Evolutionary conservation across 1,140 invertebrate species (phyloP), one percentile per base, ranked within the genome.

Genomic region (Pachyrhynchus sulphureomaculatus): DNA sequence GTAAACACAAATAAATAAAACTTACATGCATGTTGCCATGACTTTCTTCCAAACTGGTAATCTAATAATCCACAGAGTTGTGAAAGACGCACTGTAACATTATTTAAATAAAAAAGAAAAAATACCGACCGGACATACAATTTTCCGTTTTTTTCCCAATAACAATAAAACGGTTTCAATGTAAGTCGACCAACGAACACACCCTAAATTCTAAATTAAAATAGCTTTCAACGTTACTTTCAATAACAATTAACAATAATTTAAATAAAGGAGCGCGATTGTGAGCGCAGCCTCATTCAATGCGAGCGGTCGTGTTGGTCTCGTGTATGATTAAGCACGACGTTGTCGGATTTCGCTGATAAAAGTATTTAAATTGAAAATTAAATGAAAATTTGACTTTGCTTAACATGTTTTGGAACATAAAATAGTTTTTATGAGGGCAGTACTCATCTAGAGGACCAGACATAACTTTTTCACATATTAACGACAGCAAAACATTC

Each of bases 21-120:
- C 68, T 70, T 66, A 70, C 68, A 66, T 62, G 66, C 68, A 70
- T 70, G 61, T 66, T 70, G 58, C 68, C 68, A 70, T 70, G 66
- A 57, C 64, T 53, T 55, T 62, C 51, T 34, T 32, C 32, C 6
- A 8, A 36, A 47, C n/a, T 17, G 45, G 24, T 29, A 49, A 29
- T 8, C 29, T 17, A n/a, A 49, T 42, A 42, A 51, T 21, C 42
- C 45, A 18, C 10, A 29, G 13, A 15, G 17, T 24, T 26, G 37
- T 23, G 36, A 51, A 60, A 23, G 21, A 17, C 15, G n/a, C 53
- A 55, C 53, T 20, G 13, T 17, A 44, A 23, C 15, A 36, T 29
- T n/a, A 52, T 15, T 18, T 48, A 4, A 29, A n/a, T n/a, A n/a
- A n/a, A n/a, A n/a, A n/a, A n/a, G n/a, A n/a, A n/a, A n/a, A 32